Evolutionary conservation across 2,797 vertebrate genomes (phyloP).

Genomic region (Ciconia nigra): DNA sequence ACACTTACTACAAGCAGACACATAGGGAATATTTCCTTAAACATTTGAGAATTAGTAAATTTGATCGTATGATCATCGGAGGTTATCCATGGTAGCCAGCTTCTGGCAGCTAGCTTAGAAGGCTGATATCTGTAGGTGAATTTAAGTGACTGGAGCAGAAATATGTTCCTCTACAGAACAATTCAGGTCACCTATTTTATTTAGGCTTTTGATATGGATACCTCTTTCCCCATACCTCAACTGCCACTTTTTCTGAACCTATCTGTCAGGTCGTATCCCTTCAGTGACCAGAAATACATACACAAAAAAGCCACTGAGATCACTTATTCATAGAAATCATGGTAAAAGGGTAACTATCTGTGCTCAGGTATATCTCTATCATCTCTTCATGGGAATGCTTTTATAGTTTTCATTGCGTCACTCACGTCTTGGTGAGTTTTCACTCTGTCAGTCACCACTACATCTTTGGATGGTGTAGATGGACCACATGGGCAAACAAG

Average conservation of each 20-base stretch:
- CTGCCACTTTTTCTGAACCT: not conserved
- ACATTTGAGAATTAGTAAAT: not conserved
- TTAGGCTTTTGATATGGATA: not conserved
- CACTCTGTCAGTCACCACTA: not conserved
- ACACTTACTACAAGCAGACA: not conserved
- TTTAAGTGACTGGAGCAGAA: not conserved
- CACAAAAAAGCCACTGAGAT: not conserved
- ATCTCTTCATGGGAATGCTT: not conserved
- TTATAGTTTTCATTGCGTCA: not conserved
- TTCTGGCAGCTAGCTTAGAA: not conserved
- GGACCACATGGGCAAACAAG: not conserved
- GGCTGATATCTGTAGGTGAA: not conserved
- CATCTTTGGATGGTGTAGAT: not conserved
- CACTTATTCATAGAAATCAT: not conserved
- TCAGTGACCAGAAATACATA: not conserved
- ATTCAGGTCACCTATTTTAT: not conserved
- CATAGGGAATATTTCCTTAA: not conserved
- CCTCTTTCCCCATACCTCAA: not conserved
- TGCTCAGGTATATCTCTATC: not conserved
- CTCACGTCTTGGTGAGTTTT: not conserved
- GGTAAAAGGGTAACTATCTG: not conserved
- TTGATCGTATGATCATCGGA: not conserved
- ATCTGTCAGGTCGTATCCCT: not conserved
- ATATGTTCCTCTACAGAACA: not conserved
- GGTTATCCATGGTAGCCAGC: not conserved